A percentile compares a stretch with the other conserved stretches of the same genome.
phyloP scores from a whole-genome alignment of 2,797 vertebrate genomes.

The Enteromius fasciolatus region DNA sequence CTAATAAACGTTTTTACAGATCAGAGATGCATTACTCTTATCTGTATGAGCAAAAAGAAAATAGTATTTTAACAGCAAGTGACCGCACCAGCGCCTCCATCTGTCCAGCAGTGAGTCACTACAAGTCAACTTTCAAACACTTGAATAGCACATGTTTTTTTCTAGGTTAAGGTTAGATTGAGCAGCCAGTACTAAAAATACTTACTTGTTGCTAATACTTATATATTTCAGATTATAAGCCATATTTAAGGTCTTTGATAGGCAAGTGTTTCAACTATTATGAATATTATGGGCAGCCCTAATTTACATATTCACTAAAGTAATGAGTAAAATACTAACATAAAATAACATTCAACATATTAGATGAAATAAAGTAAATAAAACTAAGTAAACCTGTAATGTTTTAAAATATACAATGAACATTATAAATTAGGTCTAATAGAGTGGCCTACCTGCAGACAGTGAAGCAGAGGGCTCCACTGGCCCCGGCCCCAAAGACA shows the following conservation, averaged over 20 bases:
- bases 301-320: too few relatives aligned
- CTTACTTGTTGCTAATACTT: too few relatives aligned
- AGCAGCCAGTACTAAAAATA: neutral
- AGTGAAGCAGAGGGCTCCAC: slow-evolving; percentile 87
- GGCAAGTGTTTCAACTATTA: too few relatives aligned
- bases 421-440: neutral
- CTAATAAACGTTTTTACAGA: too few relatives aligned
- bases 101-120: neutral
- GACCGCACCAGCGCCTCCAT: too few relatives aligned
- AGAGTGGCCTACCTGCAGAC: slow-evolving; percentile 85
- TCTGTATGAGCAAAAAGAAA: too few relatives aligned
- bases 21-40: too few relatives aligned
- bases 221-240: too few relatives aligned
- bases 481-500: slow-evolving; percentile 85
- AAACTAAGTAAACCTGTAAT: neutral
- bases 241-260: neutral
- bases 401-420: neutral
- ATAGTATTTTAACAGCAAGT: too few relatives aligned
- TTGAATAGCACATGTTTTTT: neutral
- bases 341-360: neutral
- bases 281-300: neutral
- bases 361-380: neutral
- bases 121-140: neutral
- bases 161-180: neutral
- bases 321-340: neutral